These are phyloP conservation scores for Hemicentrotus pulcherrimus DNA, from an alignment of 35 echinoderm and acorn worm species.

Conservation along the genomic window DNA sequence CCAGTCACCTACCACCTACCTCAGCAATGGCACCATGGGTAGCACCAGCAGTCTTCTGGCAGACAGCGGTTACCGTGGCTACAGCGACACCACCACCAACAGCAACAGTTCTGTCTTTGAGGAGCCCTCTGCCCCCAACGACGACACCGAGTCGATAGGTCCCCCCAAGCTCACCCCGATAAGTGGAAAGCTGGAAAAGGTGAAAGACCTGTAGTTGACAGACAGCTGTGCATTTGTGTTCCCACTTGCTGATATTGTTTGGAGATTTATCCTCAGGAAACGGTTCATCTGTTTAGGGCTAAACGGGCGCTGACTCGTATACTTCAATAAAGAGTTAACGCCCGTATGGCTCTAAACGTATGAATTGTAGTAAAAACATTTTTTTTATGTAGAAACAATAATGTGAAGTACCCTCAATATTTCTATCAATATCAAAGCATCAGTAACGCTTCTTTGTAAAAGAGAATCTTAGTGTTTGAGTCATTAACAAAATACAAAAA, in stretches of 20 bases:
- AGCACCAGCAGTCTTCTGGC: constrained; percentile 59
- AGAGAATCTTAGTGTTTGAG: too few relatives aligned
- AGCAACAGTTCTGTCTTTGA: constrained; percentile 49
- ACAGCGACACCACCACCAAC: constrained; percentile 54
- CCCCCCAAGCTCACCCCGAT: constrained; percentile 59
- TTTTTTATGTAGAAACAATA: background rate
- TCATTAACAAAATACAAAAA: too few relatives aligned
- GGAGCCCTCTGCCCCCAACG: constrained; percentile 28
- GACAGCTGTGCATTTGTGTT: background rate
- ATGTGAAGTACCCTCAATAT: background rate
- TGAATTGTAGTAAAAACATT: background rate
- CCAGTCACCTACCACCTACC: constrained; percentile 20
- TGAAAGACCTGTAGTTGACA: constrained; percentile 4
- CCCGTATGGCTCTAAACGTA: too few relatives aligned
- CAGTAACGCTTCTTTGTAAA: too few relatives aligned
- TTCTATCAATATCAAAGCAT: too few relatives aligned
- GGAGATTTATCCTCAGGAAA: background rate
- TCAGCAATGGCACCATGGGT: constrained; percentile 60
- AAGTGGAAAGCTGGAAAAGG: constrained; percentile 72
- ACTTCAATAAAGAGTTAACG: too few relatives aligned
- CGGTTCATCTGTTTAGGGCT: too few relatives aligned
- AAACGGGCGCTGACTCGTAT: too few relatives aligned
- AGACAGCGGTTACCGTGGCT: constrained; percentile 59
- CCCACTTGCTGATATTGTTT: background rate
- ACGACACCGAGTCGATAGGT: constrained; percentile 40